These are phyloP conservation scores for Marcusenius ussheri DNA, from an alignment of 2,113 vertebrate genomes.

Conservation along the genomic window DNA sequence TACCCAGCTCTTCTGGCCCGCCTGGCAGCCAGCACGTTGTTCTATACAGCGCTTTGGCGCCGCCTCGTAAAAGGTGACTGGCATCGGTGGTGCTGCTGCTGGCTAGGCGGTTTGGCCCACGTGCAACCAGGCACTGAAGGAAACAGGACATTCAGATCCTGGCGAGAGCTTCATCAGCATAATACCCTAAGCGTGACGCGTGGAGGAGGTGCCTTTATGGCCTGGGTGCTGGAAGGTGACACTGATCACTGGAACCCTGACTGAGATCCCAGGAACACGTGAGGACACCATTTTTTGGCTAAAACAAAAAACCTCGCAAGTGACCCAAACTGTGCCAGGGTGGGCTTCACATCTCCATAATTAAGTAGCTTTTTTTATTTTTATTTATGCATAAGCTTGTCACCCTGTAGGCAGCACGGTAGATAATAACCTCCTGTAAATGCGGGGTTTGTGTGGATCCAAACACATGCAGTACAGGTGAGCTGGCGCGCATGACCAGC, in stretches of 20 bases:
- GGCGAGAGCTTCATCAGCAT: neutral
- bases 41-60: neutral
- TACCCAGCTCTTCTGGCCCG: neutral
- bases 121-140: neutral
- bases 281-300: neutral
- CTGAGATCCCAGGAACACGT: neutral
- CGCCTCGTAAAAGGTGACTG: neutral
- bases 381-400: neutral
- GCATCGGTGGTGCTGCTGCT: neutral
- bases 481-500: neutral
- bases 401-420: neutral
- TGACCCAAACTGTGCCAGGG: neutral
- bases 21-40: neutral
- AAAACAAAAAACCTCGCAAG: neutral
- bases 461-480: neutral
- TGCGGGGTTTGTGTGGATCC: neutral
- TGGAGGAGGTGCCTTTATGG: neutral
- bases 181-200: neutral
- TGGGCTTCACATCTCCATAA: neutral
- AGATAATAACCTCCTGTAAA: neutral
- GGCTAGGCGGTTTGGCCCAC: neutral
- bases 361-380: neutral
- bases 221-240: neutral
- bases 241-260: neutral
- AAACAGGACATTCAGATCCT: neutral